Percentiles rank a stretch among this genome's conserved stretches.
Conservation (phyloP, 2,888 invertebrate species). For the Drymonia ruficornis region DNA sequence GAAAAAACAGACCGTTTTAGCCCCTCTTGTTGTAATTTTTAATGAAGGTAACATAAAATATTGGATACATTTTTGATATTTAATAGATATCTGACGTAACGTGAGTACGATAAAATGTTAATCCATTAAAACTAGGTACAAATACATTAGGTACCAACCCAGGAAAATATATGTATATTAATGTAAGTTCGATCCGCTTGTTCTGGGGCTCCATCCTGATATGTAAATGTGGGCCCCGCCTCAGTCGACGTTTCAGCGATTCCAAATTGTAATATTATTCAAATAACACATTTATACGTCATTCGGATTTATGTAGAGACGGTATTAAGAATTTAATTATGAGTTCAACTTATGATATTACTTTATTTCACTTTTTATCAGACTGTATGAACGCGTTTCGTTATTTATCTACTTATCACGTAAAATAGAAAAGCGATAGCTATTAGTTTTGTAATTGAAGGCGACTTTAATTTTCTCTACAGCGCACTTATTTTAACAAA, state of each 20-base stretch:
- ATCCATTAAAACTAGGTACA: too few species aligned
- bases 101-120: too few species aligned
- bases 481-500: conserved; percentile 21
- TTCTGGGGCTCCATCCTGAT: conserved; percentile 27
- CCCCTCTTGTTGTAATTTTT: too few species aligned
- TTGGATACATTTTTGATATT: too few species aligned
- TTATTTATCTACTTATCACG: conserved; percentile 10
- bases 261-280: conserved; percentile 68
- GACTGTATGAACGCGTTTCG: conserved; percentile 11
- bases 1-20: too few species aligned
- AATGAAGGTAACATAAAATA: too few species aligned
- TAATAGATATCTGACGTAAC: too few species aligned
- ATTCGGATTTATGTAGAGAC: conserved; percentile 54
- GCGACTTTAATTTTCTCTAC: conserved; percentile 32
- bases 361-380: conserved; percentile 36
- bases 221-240: conserved; percentile 56
- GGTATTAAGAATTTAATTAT: conserved; percentile 55
- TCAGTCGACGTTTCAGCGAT: conserved; percentile 51
- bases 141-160: too few species aligned
- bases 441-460: conserved; percentile 27
- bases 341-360: conserved; percentile 36
- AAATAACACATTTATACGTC: conserved; percentile 62
- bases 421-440: conserved; percentile 20
- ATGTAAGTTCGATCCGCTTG: conserved; percentile 3
- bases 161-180: too few species aligned